These are phyloP conservation scores for Anabacerthia variegaticeps DNA, from an alignment of 2,797 vertebrate genomes.

Conservation along the genomic window DNA sequence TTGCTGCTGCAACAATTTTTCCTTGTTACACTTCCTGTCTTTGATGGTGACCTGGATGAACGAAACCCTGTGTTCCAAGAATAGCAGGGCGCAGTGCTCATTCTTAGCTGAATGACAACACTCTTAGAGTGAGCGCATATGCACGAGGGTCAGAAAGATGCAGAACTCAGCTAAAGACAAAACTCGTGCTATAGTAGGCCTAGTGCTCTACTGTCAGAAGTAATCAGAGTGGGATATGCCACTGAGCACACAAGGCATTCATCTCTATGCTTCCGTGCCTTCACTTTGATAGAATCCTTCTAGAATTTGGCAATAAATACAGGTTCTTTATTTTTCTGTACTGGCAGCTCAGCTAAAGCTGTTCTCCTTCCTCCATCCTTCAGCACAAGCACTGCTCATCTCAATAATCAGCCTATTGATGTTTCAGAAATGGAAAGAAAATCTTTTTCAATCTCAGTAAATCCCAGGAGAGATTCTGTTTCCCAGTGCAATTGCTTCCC, in stretches of 20 bases:
- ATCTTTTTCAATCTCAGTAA: not conserved
- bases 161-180: not conserved
- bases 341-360: slow-evolving; percentile 28
- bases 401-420: slow-evolving; percentile 31
- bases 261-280: not conserved
- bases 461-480: not conserved
- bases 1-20: not conserved
- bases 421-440: slow-evolving; percentile 15
- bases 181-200: not conserved
- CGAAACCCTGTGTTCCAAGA: not conserved
- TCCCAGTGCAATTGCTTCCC: not conserved
- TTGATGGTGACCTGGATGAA: not conserved
- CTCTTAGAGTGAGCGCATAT: not conserved
- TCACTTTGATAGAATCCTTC: not conserved
- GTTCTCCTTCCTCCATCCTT: not conserved
- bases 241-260: not conserved
- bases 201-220: not conserved
- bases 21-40: not conserved
- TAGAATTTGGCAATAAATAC: slow-evolving; percentile 14
- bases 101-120: not conserved
- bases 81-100: not conserved
- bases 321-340: slow-evolving; percentile 12
- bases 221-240: not conserved
- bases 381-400: not conserved
- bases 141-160: not conserved